Evolutionary conservation across 2,888 invertebrate genomes (phyloP).

Genomic region (Griposia aprilina): DNA sequence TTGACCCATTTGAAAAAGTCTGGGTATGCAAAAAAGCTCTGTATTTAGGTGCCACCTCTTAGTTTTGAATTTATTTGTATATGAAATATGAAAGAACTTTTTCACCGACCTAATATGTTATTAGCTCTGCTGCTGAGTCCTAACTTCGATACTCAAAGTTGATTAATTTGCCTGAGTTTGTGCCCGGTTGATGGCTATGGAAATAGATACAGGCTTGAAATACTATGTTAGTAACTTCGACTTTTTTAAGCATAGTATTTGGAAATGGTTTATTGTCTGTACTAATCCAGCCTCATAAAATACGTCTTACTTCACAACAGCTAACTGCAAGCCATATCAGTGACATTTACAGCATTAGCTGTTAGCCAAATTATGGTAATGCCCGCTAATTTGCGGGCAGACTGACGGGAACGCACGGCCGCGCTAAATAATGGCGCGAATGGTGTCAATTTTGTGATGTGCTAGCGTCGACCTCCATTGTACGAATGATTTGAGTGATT

Average conservation of each 20-base stretch:
- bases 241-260: background rate
- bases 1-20: too few relatives aligned
- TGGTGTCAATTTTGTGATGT: conserved; percentile 59
- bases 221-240: too few relatives aligned
- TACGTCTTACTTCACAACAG: background rate
- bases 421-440: conserved; percentile 39
- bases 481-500: conserved; percentile 47
- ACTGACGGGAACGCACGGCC: conserved; percentile 29
- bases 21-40: too few relatives aligned
- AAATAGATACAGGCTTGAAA: too few relatives aligned
- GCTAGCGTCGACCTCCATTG: conserved; percentile 31
- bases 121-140: too few relatives aligned
- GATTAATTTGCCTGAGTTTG: too few relatives aligned
- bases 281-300: background rate
- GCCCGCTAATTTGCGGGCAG: conserved; percentile 64
- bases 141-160: too few relatives aligned
- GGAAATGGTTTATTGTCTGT: background rate
- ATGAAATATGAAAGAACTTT: too few relatives aligned
- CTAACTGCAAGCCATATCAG: conserved; percentile 28
- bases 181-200: too few relatives aligned
- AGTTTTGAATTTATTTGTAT: too few relatives aligned
- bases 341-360: conserved; percentile 51
- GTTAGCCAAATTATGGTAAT: conserved; percentile 69
- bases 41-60: too few relatives aligned
- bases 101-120: too few relatives aligned